Conservation (phyloP, 2,113 vertebrate genomes). For the Apodemus sylvaticus region DNA sequence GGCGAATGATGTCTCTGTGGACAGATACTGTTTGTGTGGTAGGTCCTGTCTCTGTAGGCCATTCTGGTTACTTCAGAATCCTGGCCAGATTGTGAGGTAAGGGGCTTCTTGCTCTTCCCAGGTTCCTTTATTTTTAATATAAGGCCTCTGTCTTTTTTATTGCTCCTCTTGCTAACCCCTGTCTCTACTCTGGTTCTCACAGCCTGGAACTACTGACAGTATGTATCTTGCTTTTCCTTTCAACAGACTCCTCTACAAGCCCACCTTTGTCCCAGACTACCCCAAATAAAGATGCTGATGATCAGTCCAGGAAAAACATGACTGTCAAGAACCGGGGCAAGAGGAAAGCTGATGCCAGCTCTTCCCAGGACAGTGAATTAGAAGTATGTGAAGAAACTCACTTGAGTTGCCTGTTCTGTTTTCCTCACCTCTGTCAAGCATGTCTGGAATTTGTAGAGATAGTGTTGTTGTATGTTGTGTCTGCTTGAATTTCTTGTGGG, state of each 20-base stretch:
- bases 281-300: constrained; percentile 92
- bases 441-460: constrained; percentile 29
- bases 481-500: not conserved
- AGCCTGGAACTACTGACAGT: constrained; percentile 10
- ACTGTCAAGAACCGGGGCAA: constrained; percentile 95
- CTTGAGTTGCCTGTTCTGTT: constrained; percentile 18
- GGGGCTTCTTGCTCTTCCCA: not conserved
- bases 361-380: constrained; percentile 92
- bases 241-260: constrained; percentile 84
- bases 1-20: not conserved
- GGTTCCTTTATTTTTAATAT: not conserved
- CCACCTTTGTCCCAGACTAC: constrained; percentile 84
- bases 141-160: not conserved
- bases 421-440: constrained; percentile 10
- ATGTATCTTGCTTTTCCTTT: constrained; percentile 66
- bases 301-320: constrained; percentile 91
- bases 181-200: not conserved
- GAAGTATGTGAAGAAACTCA: constrained; percentile 86
- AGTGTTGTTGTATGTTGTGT: not conserved
- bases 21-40: not conserved
- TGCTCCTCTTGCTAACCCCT: not conserved
- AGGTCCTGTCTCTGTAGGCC: not conserved
- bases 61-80: not conserved
- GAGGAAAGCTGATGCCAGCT: constrained; percentile 92
- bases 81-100: not conserved